Evolutionary conservation across 2,113 vertebrate species (phyloP), one percentile per base, ranked within the genome.

Genomic region (Centropristis striata): DNA sequence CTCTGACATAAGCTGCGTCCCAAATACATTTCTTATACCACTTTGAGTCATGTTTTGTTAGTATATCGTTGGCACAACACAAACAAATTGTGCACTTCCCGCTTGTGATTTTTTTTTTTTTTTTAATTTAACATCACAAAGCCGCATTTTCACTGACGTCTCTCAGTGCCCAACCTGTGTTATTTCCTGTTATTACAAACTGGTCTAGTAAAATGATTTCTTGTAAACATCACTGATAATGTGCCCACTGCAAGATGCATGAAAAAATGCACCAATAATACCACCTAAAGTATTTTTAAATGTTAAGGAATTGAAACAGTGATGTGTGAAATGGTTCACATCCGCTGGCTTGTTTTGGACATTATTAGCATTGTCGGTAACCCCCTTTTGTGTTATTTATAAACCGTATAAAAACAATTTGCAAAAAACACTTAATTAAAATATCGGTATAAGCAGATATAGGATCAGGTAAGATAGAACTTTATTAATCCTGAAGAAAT

Each of bases 311-410:
- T 18, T 23, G 36, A 41, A 58, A 71, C 2, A 18, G 49, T 28
- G 0, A 57, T 46, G 42, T 58, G 44, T 72, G 36, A 80, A 72
- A 66, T 59, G 7, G 23, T 9, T 66, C 44, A 72, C 59, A 21
- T 51, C 37, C 16, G 4, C 36, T 53, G 10, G 21, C 28, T 47
- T 41, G 32, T 58, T 67, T 76, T 67, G 8, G 8, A 49, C 50
- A n/a, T 39, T n/a, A 46, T 39, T 58, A 53, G 16, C 18, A 46
- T 28, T n/a, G 4, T 20, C 9, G 2, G 37, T 54, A 10, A 61
- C n/a, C 42, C 28, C n/a, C 12, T 5, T 25, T n/a, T 27, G 18
- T 41, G 37, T 16, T 21, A 37, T 67, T 47, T 15, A 4, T 15
- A 27, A 64, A 42, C 5, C 6, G 7, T 10, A 37, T 1, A 20